Conservation (phyloP, 2,113 vertebrate species). For the Glaucomys volans region DNA sequence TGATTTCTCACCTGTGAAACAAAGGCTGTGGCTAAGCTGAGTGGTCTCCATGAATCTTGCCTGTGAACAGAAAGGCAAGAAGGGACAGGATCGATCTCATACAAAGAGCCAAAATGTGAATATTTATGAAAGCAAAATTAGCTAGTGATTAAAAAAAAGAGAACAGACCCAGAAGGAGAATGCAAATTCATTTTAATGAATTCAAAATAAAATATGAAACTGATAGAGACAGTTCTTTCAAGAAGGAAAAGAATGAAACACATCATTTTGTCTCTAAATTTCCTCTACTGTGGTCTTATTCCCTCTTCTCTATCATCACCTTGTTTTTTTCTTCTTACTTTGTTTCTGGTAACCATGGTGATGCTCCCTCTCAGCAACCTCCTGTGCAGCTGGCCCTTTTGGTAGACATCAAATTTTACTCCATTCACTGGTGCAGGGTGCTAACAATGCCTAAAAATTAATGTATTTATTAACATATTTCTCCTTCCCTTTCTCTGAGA, state of each 20-base stretch:
- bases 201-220: neutral
- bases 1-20: slow-evolving; percentile 3
- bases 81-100: neutral
- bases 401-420: slow-evolving; percentile 62
- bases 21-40: neutral
- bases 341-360: slow-evolving; percentile 82
- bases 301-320: slow-evolving; percentile 27
- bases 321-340: slow-evolving; percentile 59
- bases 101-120: slow-evolving; percentile 24
- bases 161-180: neutral
- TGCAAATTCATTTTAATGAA: neutral
- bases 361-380: slow-evolving; percentile 72
- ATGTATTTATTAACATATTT: slow-evolving; percentile 54
- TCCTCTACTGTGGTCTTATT: neutral
- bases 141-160: slow-evolving; percentile 16
- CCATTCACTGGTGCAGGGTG: slow-evolving; percentile 50
- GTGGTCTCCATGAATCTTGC: neutral
- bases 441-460: slow-evolving; percentile 45
- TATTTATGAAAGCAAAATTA: slow-evolving; percentile 64
- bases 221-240: neutral
- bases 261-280: slow-evolving; percentile 26
- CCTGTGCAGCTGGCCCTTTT: slow-evolving; percentile 36
- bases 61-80: neutral
- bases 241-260: neutral
- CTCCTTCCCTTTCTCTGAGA: neutral